Evolutionary conservation across 2,113 vertebrate species (phyloP).

Genomic region (Smithornis capensis): DNA sequence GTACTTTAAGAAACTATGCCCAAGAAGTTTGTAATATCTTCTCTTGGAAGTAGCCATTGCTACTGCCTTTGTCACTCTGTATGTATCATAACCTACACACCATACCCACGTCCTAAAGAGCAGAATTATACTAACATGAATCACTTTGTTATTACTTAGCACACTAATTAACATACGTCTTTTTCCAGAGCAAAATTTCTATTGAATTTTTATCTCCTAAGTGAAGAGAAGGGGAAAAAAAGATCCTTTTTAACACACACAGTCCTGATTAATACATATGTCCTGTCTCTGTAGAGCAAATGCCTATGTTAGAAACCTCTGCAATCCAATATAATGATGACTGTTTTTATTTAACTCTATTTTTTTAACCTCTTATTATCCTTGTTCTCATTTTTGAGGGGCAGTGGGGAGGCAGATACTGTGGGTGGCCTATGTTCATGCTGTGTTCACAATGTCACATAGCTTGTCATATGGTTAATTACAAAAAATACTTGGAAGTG

Average conservation of each 20-base stretch:
- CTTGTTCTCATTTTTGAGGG: neutral
- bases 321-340: neutral
- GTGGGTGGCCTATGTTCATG: neutral
- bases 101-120: neutral
- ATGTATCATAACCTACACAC: neutral
- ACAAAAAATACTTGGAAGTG: neutral
- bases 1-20: neutral
- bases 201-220: neutral
- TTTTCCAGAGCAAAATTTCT: neutral
- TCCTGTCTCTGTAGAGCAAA: neutral
- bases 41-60: neutral
- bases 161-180: neutral
- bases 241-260: neutral
- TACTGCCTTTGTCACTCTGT: neutral
- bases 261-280: neutral
- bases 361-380: neutral
- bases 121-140: neutral
- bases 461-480: neutral
- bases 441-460: neutral
- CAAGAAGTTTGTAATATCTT: neutral
- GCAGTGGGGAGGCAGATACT: neutral
- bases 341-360: neutral
- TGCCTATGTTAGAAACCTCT: neutral
- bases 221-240: neutral
- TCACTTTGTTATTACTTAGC: neutral